Evolutionary conservation across 2,797 vertebrate genomes (phyloP), one percentile per base, ranked within the genome.

Genomic region (Spinus olivaceus): DNA sequence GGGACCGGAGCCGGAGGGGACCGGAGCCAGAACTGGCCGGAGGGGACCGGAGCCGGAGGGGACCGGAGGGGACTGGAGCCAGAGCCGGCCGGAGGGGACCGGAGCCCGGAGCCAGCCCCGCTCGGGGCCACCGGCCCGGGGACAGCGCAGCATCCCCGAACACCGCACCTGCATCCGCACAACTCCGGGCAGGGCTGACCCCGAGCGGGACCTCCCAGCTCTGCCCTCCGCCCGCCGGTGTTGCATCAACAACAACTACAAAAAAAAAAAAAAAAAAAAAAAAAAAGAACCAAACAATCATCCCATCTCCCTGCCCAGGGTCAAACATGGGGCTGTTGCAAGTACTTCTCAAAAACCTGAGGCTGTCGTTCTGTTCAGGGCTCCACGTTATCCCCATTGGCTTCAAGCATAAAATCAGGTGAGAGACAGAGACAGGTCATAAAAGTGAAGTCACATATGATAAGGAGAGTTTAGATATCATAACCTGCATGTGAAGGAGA

Each of bases 401-500:
- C 82, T 94, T 92, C 70, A 50, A 70, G 74, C 49, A 54, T 25
- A 84, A 96, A 90, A 93, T 87, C 76, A 91, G 91, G 88, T 56
- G 65, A 69, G 92, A 94, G 73, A 22, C 84, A 27, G 60, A 93
- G 87, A 81, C 63, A 81, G 87, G 64, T 84, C 65, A 56, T 73
- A 84, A 84, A 94, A 94, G 83, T 49, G 59, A 88, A 93, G 91
- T 87, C 80, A 84, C 37, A 50, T 42, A 80, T 7, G 2, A 10
- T 78, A 42, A 74, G 88, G 77, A 82, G 64, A 90, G 94, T 92
- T 85, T 90, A 95, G 94, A 95, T 95, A 90, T 93, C 92, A 89
- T 57, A 95, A 74, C 81, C 59, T 76, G 37, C 1, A 6, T 65
- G 73, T 60, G 84, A 70, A 90, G 89, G 91, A 70, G 67, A 82